phyloP scores from a whole-genome alignment of 2,113 vertebrate species.

The Hyperoodon ampullatus region DNA sequence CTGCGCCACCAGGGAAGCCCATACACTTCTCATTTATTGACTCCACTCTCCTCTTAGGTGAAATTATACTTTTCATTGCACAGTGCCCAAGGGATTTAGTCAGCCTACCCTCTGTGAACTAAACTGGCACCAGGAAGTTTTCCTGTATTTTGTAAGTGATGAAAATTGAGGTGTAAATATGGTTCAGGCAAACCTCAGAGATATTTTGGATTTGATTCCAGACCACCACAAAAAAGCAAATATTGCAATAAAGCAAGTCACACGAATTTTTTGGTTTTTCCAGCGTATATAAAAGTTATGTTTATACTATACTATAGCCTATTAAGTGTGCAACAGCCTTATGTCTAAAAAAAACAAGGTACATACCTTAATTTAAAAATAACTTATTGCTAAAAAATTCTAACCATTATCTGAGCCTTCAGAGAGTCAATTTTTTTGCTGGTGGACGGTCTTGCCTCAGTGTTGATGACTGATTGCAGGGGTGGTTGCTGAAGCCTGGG shows the following conservation, averaged over 20 bases:
- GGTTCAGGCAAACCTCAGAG: not conserved
- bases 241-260: not conserved
- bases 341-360: not conserved
- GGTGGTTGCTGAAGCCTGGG: too few species aligned
- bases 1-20: too few species aligned
- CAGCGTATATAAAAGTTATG: not conserved
- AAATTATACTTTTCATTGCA: conserved; percentile 47
- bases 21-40: conserved; percentile 19
- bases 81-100: not conserved
- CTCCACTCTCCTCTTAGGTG: not conserved
- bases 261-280: not conserved
- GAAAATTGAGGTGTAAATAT: not conserved
- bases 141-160: not conserved
- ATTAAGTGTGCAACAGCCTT: not conserved
- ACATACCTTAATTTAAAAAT: not conserved
- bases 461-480: too few species aligned
- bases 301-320: not conserved
- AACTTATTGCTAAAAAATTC: not conserved
- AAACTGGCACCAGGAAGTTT: not conserved
- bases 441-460: too few species aligned
- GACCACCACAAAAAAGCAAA: not conserved
- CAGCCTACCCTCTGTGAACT: not conserved
- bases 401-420: too few species aligned
- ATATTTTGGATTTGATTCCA: not conserved
- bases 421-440: too few species aligned